Evolutionary conservation across 2,797 vertebrate species (phyloP).

Genomic region (Propithecus perrieri): DNA sequence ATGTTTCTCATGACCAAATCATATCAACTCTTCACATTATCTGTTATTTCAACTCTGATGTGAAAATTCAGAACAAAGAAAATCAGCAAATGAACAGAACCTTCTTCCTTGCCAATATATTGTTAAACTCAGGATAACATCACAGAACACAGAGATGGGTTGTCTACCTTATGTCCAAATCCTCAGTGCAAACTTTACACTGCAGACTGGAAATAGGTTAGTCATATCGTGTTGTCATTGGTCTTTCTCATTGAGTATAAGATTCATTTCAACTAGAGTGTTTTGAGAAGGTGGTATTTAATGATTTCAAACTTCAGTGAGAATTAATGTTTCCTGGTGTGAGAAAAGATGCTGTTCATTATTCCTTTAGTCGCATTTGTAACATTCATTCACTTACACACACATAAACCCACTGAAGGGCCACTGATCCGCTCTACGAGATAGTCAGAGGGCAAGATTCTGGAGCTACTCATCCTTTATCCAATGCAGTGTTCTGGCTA

Average conservation of each 20-base stretch:
- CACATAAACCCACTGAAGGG: not conserved
- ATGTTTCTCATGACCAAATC: not conserved
- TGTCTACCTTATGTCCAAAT: not conserved
- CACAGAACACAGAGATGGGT: not conserved
- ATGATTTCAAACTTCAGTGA: not conserved
- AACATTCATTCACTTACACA: not conserved
- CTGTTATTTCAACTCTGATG: not conserved
- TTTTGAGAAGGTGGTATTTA: not conserved
- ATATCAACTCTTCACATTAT: not conserved
- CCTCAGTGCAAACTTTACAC: not conserved
- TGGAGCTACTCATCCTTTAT: not conserved
- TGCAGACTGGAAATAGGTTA: not conserved
- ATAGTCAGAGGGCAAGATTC: not conserved
- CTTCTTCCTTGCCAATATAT: not conserved
- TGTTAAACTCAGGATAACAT: not conserved
- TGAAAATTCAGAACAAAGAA: not conserved
- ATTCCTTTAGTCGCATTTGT: not conserved
- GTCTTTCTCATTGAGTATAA: not conserved
- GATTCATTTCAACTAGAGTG: not conserved
- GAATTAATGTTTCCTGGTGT: not conserved
- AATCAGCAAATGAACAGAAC: not conserved
- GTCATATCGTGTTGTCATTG: not conserved
- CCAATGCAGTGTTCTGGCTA: not conserved
- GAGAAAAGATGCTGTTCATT: not conserved
- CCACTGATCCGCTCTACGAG: not conserved